Evolutionary conservation across 2,797 vertebrate genomes (phyloP).

Genomic region (Notolepis coatsorum): DNA sequence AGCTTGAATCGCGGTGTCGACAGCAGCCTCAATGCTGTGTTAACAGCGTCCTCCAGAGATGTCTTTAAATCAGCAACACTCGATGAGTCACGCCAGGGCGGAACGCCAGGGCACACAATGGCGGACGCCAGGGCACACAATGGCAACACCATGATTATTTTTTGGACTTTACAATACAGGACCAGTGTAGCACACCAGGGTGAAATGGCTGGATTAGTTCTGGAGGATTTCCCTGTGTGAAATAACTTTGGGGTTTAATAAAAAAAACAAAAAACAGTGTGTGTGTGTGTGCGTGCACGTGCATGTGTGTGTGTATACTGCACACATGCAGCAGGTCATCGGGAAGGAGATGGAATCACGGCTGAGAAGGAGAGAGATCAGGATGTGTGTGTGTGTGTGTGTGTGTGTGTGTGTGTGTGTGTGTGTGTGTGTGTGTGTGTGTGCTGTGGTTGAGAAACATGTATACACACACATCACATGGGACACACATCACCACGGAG

Average conservation of each 20-base stretch:
- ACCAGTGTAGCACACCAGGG: too few species aligned
- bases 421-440: conserved; percentile 8
- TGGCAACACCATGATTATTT: conserved; percentile 1
- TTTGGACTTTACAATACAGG: conserved; percentile 9
- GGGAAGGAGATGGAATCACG: too few species aligned
- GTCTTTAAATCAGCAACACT: conserved; percentile 42
- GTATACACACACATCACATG: conserved; percentile 10
- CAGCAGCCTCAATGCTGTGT: conserved; percentile 50
- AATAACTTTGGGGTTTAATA: neutral
- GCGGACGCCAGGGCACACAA: conserved; percentile 26
- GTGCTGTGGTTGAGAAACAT: conserved; percentile 17
- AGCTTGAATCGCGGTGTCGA: conserved; percentile 43
- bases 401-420: neutral
- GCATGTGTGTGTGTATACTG: conserved; percentile 11
- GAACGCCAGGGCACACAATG: neutral
- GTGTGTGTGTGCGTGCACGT: neutral
- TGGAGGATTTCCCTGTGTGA: neutral
- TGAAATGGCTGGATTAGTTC: neutral
- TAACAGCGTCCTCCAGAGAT: conserved; percentile 50
- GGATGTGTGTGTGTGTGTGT: too few species aligned
- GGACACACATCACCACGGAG: conserved; percentile 1
- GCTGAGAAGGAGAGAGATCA: too few species aligned
- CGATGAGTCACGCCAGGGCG: conserved; percentile 40
- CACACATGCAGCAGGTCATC: too few species aligned
- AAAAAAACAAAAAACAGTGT: neutral